A percentile compares a stretch with the other conserved stretches of the same genome.
Conservation (phyloP, 2,113 vertebrate genomes). For the Regulus satrapa region DNA sequence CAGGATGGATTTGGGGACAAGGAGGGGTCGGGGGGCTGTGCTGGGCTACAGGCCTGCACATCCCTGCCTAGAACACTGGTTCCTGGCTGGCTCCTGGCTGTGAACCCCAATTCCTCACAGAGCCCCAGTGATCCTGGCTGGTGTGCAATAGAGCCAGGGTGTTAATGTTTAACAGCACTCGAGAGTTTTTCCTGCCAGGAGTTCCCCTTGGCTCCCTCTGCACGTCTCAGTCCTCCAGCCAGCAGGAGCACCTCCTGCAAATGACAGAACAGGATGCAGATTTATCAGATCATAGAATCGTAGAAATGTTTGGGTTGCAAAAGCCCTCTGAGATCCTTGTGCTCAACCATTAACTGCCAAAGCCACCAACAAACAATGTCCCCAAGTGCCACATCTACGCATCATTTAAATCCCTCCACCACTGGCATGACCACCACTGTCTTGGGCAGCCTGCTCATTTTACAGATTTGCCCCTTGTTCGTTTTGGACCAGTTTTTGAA, state of each 20-base stretch:
- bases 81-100: not conserved
- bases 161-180: not conserved
- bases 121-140: not conserved
- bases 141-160: not conserved
- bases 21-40: fast-evolving
- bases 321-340: not conserved
- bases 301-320: not conserved
- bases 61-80: not conserved
- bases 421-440: too few relatives aligned
- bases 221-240: not conserved
- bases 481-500: not conserved
- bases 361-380: not conserved
- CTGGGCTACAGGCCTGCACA: not conserved
- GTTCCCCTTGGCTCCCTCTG: not conserved
- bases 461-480: not conserved
- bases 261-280: fast-evolving
- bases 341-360: not conserved
- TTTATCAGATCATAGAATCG: not conserved
- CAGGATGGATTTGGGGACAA: not conserved
- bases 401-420: not conserved
- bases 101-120: not conserved
- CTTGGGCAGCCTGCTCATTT: not conserved
- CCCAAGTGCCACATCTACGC: not conserved
- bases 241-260: not conserved
- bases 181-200: not conserved